A percentile compares a stretch with the other conserved stretches of the same genome.
phyloP scores from a whole-genome alignment of 2,113 vertebrate species.

The Bubo bubo region DNA sequence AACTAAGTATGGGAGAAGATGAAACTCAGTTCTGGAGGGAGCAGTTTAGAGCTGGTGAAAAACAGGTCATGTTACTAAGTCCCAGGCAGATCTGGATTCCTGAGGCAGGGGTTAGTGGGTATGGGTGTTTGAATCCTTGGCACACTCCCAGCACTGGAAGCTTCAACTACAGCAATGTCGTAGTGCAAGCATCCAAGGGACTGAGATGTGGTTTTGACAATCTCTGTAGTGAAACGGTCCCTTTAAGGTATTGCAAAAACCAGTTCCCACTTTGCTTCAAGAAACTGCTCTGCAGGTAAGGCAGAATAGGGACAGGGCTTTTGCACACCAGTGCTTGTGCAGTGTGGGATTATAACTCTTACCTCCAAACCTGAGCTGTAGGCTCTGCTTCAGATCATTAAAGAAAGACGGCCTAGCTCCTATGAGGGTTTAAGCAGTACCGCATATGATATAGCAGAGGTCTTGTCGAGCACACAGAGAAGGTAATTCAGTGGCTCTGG shows the following conservation, averaged over 20 bases:
- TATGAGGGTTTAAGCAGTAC: neutral
- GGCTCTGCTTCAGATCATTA: neutral
- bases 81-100: constrained; percentile 10
- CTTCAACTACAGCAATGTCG: neutral
- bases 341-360: neutral
- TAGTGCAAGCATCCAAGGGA: neutral
- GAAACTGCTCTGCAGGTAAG: neutral
- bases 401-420: neutral
- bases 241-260: neutral
- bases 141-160: neutral
- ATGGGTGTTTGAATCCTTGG: constrained; percentile 2
- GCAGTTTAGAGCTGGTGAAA: constrained; percentile 10
- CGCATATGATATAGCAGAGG: neutral
- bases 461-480: neutral
- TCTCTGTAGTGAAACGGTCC: neutral
- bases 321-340: neutral
- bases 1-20: neutral
- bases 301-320: neutral
- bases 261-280: neutral
- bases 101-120: neutral
- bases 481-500: neutral
- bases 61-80: constrained; percentile 51
- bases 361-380: neutral
- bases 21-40: neutral
- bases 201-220: neutral